Evolutionary conservation across 2,797 vertebrate species (phyloP).

Genomic region (Cyclura pinguis): DNA sequence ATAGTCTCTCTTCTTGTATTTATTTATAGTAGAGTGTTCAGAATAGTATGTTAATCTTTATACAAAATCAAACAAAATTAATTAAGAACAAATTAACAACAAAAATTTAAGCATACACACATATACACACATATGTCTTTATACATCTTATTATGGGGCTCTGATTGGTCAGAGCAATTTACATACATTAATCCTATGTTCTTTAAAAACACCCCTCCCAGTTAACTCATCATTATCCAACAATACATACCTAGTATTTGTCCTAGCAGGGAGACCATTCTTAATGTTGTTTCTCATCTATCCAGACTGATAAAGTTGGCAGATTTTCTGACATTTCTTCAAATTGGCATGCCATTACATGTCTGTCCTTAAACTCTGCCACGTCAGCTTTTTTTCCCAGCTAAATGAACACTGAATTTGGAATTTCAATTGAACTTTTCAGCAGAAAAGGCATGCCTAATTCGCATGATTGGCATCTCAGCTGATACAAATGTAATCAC

Average conservation of each 20-base stretch:
- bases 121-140: too few relatives aligned
- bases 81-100: too few relatives aligned
- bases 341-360: not conserved
- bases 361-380: not conserved
- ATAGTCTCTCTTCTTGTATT: not conserved
- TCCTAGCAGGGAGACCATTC: not conserved
- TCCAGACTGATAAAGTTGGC: not conserved
- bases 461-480: not conserved
- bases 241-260: not conserved
- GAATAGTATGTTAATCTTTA: too few relatives aligned
- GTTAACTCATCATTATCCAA: not conserved
- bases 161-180: not conserved
- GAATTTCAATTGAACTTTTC: not conserved
- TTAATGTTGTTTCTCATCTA: not conserved
- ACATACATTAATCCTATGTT: not conserved
- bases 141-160: not conserved
- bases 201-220: not conserved
- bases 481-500: not conserved
- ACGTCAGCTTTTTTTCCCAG: not conserved
- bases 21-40: not conserved
- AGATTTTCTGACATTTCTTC: not conserved
- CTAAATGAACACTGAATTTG: not conserved
- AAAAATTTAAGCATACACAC: too few relatives aligned
- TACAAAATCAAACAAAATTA: too few relatives aligned
- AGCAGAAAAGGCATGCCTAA: not conserved